Conservation (phyloP, 1,140 invertebrate genomes). For the Pseudomyrmex pallidus region DNA sequence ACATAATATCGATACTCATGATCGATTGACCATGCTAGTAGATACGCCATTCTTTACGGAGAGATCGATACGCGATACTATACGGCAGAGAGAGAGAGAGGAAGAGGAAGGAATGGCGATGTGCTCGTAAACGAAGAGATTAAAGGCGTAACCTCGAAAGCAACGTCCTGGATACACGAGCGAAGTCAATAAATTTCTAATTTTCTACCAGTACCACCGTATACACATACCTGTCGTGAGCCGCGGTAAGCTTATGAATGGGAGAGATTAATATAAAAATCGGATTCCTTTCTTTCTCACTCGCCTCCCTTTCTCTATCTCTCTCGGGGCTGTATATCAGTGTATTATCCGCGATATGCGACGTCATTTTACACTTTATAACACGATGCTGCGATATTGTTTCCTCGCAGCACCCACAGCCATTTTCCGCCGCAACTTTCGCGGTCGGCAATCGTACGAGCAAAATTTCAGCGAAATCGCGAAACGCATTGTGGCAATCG, state of each 20-base stretch:
- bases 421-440: conserved; percentile 35
- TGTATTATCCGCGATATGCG: conserved; percentile 61
- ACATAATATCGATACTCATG: conserved; percentile 20
- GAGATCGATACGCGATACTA: not conserved
- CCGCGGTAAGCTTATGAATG: conserved; percentile 46
- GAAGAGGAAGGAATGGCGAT: conserved; percentile 2
- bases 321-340: conserved; percentile 38
- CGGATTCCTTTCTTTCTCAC: not conserved
- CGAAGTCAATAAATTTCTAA: conserved; percentile 71
- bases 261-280: conserved; percentile 68
- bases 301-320: no score
- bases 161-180: conserved; percentile 17
- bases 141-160: conserved; percentile 57
- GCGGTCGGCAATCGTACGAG: not conserved
- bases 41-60: conserved; percentile 43
- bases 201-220: conserved; percentile 61
- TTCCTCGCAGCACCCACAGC: conserved; percentile 21
- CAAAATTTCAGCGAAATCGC: conserved; percentile 25
- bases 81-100: not conserved
- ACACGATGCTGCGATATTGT: conserved; percentile 40
- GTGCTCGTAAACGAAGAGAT: conserved; percentile 61
- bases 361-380: conserved; percentile 55
- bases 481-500: conserved; percentile 12
- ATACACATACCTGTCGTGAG: conserved; percentile 29
- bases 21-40: conserved; percentile 29